Percentiles rank a stretch among this genome's conserved stretches.
These are phyloP conservation scores for Orientallactaga bullata DNA, from an alignment of 2,113 vertebrate species.

Conservation along the genomic window DNA sequence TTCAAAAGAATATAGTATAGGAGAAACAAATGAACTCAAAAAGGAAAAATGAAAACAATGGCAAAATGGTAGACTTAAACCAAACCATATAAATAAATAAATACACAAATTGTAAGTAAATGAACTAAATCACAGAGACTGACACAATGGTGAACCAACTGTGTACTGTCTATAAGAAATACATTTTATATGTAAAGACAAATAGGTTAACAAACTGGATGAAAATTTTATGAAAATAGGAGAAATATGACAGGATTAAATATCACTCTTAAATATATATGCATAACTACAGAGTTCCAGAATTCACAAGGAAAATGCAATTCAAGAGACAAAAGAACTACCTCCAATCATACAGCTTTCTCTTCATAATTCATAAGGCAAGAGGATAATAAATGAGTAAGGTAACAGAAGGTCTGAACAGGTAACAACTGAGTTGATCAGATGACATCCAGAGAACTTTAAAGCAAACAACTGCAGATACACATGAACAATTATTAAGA, in stretches of 20 bases:
- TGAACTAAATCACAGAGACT: neutral
- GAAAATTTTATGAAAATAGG: slow-evolving; percentile 34
- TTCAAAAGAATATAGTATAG: neutral
- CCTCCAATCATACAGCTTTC: neutral
- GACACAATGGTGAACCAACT: neutral
- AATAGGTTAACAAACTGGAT: slow-evolving; percentile 11
- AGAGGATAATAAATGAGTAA: neutral
- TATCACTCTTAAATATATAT: neutral
- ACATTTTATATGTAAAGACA: slow-evolving; percentile 48
- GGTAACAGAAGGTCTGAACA: neutral
- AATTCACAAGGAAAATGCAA: slow-evolving; percentile 61
- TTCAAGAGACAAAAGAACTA: slow-evolving; percentile 25
- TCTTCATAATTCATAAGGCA: neutral
- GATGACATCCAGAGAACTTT: neutral
- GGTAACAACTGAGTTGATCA: neutral
- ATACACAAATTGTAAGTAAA: neutral
- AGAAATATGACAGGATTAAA: slow-evolving; percentile 37
- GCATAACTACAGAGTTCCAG: neutral
- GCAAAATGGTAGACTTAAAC: slow-evolving; percentile 14
- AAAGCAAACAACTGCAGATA: neutral
- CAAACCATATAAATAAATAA: neutral
- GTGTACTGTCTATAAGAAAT: neutral
- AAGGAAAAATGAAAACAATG: slow-evolving; percentile 12
- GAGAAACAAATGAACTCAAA: slow-evolving; percentile 45
- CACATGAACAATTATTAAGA: neutral